Conservation (phyloP, 1,140 invertebrate species). For the Saccostrea glomerata region DNA sequence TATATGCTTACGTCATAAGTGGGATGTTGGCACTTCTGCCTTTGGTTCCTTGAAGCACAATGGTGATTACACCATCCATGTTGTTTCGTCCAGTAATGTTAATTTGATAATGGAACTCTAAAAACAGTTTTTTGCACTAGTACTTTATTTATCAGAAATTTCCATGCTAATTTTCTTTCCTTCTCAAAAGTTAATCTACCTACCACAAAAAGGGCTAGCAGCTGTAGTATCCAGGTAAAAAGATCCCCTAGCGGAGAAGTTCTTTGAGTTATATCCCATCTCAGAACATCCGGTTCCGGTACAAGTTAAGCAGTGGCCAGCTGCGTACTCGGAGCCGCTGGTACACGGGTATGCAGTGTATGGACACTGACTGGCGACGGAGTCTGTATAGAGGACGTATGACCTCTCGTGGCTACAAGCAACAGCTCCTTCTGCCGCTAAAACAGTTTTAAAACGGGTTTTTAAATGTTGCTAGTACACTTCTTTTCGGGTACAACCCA, state of each 20-base stretch:
- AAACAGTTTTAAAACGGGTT: conserved; percentile 4
- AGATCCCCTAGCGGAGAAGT: conserved; percentile 55
- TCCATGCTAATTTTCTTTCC: background rate
- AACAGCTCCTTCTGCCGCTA: conserved; percentile 78
- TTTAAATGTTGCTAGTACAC: too few species aligned
- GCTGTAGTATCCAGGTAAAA: conserved; percentile 61
- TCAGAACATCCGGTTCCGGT: conserved; percentile 87
- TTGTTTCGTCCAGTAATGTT: conserved; percentile 60
- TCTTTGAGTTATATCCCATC: conserved; percentile 68
- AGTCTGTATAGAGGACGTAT: conserved; percentile 92
- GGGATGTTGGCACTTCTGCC: conserved; percentile 48
- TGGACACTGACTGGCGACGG: conserved; percentile 86
- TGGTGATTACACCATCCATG: conserved; percentile 59
- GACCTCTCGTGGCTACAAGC: conserved; percentile 92
- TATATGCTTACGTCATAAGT: conserved; percentile 57
- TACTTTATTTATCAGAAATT: background rate
- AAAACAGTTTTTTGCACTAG: background rate
- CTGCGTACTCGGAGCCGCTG: conserved; percentile 84
- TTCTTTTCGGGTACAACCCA: too few species aligned
- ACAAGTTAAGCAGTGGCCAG: conserved; percentile 89
- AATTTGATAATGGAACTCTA: conserved; percentile 64
- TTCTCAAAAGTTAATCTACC: background rate
- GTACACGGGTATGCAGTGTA: conserved; percentile 85
- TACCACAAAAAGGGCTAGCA: conserved; percentile 61
- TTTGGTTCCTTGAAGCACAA: conserved; percentile 58